phyloP scores from a whole-genome alignment of 2,888 invertebrate species.

The Diachrysia chrysitis region DNA sequence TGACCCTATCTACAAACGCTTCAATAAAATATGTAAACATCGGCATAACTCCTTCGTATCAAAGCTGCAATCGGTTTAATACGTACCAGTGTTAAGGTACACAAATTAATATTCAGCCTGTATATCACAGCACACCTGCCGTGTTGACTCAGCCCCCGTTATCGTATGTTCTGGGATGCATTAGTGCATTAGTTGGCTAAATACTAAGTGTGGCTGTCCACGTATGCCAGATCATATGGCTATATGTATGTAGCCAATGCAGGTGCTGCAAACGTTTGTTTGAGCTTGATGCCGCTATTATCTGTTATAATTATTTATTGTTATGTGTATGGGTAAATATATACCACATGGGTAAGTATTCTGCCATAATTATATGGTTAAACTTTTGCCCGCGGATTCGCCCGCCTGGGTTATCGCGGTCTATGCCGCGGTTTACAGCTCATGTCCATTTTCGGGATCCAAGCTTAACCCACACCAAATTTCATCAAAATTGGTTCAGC shows the following conservation, averaged over 20 bases:
- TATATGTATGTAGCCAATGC: constrained; percentile 11
- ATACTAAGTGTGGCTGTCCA: constrained; percentile 47
- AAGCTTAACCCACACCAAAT: too few species aligned
- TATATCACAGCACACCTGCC: constrained; percentile 77
- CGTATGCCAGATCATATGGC: constrained; percentile 45
- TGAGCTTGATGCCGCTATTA: constrained; percentile 36
- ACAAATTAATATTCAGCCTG: constrained; percentile 84
- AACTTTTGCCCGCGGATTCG: too few species aligned
- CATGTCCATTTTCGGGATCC: too few species aligned
- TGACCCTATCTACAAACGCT: constrained; percentile 18
- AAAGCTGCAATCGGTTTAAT: constrained; percentile 52
- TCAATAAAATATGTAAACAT: constrained; percentile 48
- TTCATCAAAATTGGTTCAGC: too few species aligned
- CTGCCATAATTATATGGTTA: too few species aligned
- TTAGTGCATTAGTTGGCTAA: constrained; percentile 65
- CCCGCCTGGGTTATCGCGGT: too few species aligned
- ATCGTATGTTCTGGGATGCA: constrained; percentile 73
- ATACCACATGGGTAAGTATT: too few species aligned
- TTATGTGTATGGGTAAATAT: not conserved
- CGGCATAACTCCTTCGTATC: constrained; percentile 44
- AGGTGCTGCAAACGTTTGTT: constrained; percentile 23
- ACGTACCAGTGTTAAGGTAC: constrained; percentile 71
- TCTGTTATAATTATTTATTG: constrained; percentile 12
- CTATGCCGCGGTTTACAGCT: too few species aligned
- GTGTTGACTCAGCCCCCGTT: constrained; percentile 82